Base-by-base conservation (phyloP, 2,888 invertebrate genomes). In the Sesamia inferens region DNA sequence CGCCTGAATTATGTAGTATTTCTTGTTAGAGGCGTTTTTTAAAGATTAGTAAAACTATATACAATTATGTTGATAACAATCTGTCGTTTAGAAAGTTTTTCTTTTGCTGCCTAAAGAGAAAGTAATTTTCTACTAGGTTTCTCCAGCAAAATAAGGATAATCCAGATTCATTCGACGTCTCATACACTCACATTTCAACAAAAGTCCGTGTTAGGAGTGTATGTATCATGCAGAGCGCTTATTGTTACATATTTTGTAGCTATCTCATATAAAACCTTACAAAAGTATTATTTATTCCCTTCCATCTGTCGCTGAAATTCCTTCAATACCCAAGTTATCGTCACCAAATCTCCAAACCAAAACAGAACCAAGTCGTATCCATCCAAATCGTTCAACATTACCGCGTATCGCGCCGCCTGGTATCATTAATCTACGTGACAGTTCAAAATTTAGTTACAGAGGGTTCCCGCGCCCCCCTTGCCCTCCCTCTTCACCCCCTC, bases 371-470 rank as follows among this genome's bases (percentile, higher is more conserved):
- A 24, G 92, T 87, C 95, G 81, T 90, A 93, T 96, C 96, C 95
- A 93, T 89, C 91, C 86, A 91, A 93, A 89, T 89, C 93, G 89
- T 86, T 86, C 93, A 89, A 93, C 95, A 95, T 95, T 95, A 95
- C 93, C 95, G 95, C 96, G 96, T 96, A 96, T 95, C 95, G 96
- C 95, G 94, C 96, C 94, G 95, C 93, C 94, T 94, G 94, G 94
- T 94, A 93, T 96, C 96, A 96, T 96, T 96, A 96, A 96, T 96
- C 96, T 96, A 94, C 96, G 96, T 96, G 96, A 96, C 96, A 96
- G 96, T 96, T 96, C 95, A 96, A 96, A 96, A 96, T 96, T 96
- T 95, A 96, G 96, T 96, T 96, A 95, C 96, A 94, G 96, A 95
- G 96, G 96, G 95, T 93, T 90, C 91, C 89, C 87, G 88, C 84